Evolutionary conservation across 1,140 invertebrate genomes (phyloP), one percentile per base, ranked within the genome.

Genomic region (Drosophila gunungcola): DNA sequence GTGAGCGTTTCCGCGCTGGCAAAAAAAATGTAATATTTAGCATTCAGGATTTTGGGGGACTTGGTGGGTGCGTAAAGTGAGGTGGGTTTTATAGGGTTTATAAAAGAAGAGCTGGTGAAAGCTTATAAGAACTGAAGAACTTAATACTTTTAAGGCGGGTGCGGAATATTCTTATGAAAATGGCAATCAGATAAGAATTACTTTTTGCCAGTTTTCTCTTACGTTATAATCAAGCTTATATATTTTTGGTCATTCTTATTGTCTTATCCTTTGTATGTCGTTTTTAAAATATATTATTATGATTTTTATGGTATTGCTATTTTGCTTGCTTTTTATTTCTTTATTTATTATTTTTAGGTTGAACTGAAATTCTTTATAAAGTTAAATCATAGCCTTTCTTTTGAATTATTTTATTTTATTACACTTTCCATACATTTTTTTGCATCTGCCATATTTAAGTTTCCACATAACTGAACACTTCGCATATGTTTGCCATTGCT

Each of bases 81-180:
- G 46, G 38, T 43, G 49, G 65, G 62, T 38, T 21, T 67, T 69
- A 46, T 67, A 13, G 42, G 46, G 43, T 9, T 69, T 41, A 34
- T 25, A 32, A 29, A 27, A 7, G 27, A 11, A 34, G 29, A 38
- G 34, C 48, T 32, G 36, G 12, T 16, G 46, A 52, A 34, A 41
- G 67, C 63, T 43, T 36, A 36, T 56, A 56, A 56, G 48, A 43
- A 70, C 34, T 49, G 13, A 49, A 49, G 64, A 56, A 48, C 52
- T 70, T 48, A 36, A 48, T 21, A 21, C 42, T 16, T 43, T 13
- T 38, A 2, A 38, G 13, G 5, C 5, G 36, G 64, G 27, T 56
- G 21, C 4, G 6, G 9, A 42, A 41, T 29, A 49, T 16, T 12
- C 13, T 41, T n/a, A 5, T 36, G 29, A 43, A 34, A 21, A 60